Percentiles rank a stretch among this genome's conserved stretches.
phyloP scores from a whole-genome alignment of 2,797 vertebrate species.

The Gambusia yucatana region DNA sequence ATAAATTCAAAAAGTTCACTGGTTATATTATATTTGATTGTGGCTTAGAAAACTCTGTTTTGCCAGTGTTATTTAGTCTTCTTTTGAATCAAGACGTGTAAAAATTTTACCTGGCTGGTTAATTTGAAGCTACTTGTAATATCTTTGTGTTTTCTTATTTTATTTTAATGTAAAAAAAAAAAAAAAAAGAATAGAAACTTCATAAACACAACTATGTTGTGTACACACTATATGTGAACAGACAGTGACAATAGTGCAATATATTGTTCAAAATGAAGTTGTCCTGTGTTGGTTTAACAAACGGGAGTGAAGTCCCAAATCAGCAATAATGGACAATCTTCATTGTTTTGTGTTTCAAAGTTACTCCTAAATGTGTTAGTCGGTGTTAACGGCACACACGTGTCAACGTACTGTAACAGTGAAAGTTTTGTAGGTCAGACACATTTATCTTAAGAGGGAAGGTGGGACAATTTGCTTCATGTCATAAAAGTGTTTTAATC shows the following conservation, averaged over 20 bases:
- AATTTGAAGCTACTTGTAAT: conserved; percentile 50
- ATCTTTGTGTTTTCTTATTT: conserved; percentile 28
- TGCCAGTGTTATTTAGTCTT: conserved; percentile 20
- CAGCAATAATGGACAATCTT: conserved; percentile 86
- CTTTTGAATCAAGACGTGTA: conserved; percentile 28
- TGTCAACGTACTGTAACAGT: conserved; percentile 55
- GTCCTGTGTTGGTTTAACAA: conserved; percentile 79
- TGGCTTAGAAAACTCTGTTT: conserved; percentile 25
- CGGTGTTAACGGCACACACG: conserved; percentile 55
- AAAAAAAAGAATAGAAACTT: conserved; percentile 42
- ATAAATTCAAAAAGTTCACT: conserved; percentile 18
- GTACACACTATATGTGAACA: conserved; percentile 76
- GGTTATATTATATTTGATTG: conserved; percentile 24
- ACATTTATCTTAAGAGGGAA: conserved; percentile 43
- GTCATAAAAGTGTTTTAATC: conserved; percentile 34
- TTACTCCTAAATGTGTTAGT: conserved; percentile 68
- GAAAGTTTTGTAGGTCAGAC: conserved; percentile 45
- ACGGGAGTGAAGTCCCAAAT: conserved; percentile 73
- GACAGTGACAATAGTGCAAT: conserved; percentile 87
- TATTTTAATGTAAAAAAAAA: conserved; percentile 16
- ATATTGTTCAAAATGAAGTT: conserved; percentile 80
- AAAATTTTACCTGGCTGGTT: conserved; percentile 31
- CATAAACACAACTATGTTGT: conserved; percentile 71
- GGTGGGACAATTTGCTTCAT: conserved; percentile 54
- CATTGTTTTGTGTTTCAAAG: conserved; percentile 73